Evolutionary conservation across 2,797 vertebrate genomes (phyloP), one percentile per base, ranked within the genome.

Genomic region (Distichodus sexfasciatus): DNA sequence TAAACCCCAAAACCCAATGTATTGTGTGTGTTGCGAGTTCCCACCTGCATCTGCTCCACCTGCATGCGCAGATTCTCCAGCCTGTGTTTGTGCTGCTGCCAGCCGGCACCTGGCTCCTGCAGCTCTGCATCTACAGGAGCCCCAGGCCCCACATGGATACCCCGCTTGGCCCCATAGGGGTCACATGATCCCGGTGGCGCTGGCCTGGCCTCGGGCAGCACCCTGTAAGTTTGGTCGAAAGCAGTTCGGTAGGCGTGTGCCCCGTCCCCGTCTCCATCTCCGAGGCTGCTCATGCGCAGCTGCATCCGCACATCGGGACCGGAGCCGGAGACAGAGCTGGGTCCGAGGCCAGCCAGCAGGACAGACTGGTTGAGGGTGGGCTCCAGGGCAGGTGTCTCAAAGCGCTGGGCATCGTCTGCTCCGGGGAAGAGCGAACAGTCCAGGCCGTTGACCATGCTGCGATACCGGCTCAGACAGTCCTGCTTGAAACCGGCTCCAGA

Each of bases 11-110:
- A 33, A 33, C 4, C 31, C 4, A 9, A 4, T 33, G 9, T 33
- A 4, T 33, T 33, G 4, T 33, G 31, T 33, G 15, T n/a, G n/a
- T n/a, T 44, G 40, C n/a, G 4, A 35, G 6, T 3, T 14, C 84
- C 77, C 88, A 95, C 96, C 94, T 97, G 95, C 91, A 98, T 94
- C 82, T 98, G 95, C 76, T 98, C 95, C 87, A 98, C 82, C 79
- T 96, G 95, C 77, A 96, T 55, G 2, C 87, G 87, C 74, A 97
- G 87, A 76, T 86, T 93, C 36, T 98, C 96, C 74, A 96, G 87
- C 74, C 95, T 94, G 76, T 89, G 87, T 73, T 87, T 80, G 19
- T 90, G 86, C 53, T 95, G 94, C 12, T 94, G 95, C 93, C 95
- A 98, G 71, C 88, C 89, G 58, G 87, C n/a, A n/a, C n/a, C n/a